Evolutionary conservation across 2,113 vertebrate species (phyloP).

Genomic region (Pipa parva): DNA sequence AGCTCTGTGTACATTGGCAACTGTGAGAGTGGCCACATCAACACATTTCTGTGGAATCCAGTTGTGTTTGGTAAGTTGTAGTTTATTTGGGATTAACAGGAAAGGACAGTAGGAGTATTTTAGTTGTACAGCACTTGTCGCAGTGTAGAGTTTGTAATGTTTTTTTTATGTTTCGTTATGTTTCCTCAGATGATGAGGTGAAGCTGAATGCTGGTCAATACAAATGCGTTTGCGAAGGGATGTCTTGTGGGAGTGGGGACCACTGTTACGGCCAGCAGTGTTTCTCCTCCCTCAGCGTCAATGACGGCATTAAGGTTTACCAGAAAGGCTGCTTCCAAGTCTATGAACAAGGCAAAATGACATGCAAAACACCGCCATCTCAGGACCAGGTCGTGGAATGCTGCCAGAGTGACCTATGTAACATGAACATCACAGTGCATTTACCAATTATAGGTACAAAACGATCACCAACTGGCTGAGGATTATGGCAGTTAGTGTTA

Average conservation of each 20-base stretch:
- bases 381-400: conserved; percentile 91
- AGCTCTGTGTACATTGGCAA: no score
- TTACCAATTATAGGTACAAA: conserved; percentile 80
- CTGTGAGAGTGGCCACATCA: no score
- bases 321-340: conserved; percentile 96
- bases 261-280: conserved; percentile 90
- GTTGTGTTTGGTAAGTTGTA: no score
- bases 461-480: no score
- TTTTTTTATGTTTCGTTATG: neutral
- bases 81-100: no score
- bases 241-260: conserved; percentile 76
- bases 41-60: no score
- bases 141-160: no score
- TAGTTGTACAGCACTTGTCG: no score
- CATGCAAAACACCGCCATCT: conserved; percentile 90
- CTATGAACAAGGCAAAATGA: conserved; percentile 91
- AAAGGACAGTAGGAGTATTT: no score
- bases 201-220: conserved; percentile 71
- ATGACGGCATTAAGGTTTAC: conserved; percentile 71
- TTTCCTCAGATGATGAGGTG: conserved; percentile 65
- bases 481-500: no score
- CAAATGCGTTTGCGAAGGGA: conserved; percentile 90
- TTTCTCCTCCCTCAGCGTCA: conserved; percentile 85
- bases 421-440: conserved; percentile 86
- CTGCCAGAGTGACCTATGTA: conserved; percentile 91